Percentiles rank a stretch among this genome's conserved stretches.
phyloP scores from a whole-genome alignment of 2,113 vertebrate species.

The Casuarius casuarius region DNA sequence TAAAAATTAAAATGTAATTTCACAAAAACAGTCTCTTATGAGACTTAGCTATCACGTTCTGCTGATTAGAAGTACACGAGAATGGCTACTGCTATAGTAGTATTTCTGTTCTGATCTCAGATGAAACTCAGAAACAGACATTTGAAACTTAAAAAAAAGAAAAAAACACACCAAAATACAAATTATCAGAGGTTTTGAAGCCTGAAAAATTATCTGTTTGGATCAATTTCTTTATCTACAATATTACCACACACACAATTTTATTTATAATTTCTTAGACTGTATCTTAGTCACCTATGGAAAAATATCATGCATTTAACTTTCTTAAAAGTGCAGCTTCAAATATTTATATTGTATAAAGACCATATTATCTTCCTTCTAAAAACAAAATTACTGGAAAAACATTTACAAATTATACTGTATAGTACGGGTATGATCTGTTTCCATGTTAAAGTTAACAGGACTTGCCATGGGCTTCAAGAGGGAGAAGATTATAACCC shows the following conservation, averaged over 20 bases:
- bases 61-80: not conserved
- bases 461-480: not conserved
- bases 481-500: not conserved
- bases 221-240: not conserved
- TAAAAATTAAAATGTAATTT: not conserved
- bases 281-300: not conserved
- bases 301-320: not conserved
- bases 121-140: not conserved
- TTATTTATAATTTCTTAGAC: conserved; percentile 3
- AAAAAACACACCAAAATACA: not conserved
- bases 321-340: not conserved
- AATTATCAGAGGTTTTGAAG: not conserved
- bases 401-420: conserved; percentile 12
- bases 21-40: not conserved
- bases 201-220: not conserved
- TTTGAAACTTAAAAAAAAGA: not conserved
- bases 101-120: not conserved
- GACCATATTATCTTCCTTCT: not conserved
- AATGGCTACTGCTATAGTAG: not conserved
- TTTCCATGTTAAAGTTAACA: not conserved
- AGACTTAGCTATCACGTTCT: not conserved
- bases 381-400: conserved; percentile 31
- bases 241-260: not conserved
- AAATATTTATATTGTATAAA: conserved; percentile 27
- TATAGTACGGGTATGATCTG: not conserved